phyloP scores from a whole-genome alignment of 2,113 vertebrate genomes.

The Madoqua kirkii region DNA sequence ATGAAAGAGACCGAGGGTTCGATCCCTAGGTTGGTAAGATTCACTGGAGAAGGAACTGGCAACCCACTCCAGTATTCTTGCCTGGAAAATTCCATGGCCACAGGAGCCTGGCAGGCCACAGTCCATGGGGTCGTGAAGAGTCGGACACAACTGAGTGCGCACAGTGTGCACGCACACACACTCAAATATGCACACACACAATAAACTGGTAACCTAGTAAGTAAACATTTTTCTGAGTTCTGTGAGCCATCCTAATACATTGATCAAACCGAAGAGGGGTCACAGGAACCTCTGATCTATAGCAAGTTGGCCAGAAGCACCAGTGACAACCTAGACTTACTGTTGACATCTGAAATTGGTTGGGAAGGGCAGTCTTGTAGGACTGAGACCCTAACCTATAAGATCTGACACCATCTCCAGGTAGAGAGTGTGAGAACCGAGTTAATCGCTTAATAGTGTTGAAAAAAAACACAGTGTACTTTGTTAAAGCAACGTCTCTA shows the following conservation, averaged over 20 bases:
- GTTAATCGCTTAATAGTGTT: not conserved
- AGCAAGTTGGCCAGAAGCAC: not conserved
- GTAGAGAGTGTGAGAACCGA: not conserved
- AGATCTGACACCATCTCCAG: not conserved
- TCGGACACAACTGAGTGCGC: rapidly evolving
- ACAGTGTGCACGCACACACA: not conserved
- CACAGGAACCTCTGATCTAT: not conserved
- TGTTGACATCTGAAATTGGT: not conserved
- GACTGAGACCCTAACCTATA: not conserved
- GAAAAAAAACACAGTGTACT: not conserved
- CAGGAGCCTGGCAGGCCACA: not conserved
- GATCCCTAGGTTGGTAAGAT: not conserved
- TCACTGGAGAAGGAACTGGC: not conserved
- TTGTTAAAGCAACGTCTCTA: not conserved
- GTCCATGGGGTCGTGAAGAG: not conserved
- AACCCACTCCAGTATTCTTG: not conserved
- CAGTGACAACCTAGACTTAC: not conserved
- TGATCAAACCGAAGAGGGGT: not conserved
- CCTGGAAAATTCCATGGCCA: not conserved
- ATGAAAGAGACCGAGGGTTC: not conserved
- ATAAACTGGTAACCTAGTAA: not conserved
- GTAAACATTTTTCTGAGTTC: not conserved
- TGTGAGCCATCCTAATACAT: not conserved
- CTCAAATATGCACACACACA: not conserved
- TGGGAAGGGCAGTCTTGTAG: not conserved